Evolutionary conservation across 2,797 vertebrate species (phyloP), one percentile per base, ranked within the genome.

Genomic region (Sebastes taczanowskii): DNA sequence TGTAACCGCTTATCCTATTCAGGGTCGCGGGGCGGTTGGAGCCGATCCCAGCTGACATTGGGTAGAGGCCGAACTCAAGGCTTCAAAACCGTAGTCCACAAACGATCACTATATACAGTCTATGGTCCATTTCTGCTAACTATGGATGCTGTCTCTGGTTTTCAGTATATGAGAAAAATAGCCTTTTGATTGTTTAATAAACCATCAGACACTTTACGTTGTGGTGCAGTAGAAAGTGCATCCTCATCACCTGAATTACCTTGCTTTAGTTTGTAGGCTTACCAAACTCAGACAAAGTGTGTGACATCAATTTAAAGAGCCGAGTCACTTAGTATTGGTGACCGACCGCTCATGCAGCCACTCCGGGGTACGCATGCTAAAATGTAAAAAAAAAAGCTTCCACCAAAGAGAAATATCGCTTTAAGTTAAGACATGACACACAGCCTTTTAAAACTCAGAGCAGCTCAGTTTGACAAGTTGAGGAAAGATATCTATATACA

Each of bases 401-500:
- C 73, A 78, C 77, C 81, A 71, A 79, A 74, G 65, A 66, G 38
- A 81, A 75, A 78, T 65, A 52, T 32, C 4, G 9, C 73, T 80
- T 74, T 35, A 76, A 68, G 83, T 82, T 77, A 76, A 77, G 72
- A 80, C 59, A 78, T 84, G 82, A 82, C 76, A 82, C 76, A 80
- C 78, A 81, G 78, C 63, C 79, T 65, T 76, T 87, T 87, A 85
- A 91, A 86, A 81, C 71, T 78, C 67, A 59, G 23, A 8, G 10
- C 71, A 22, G 80, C 75, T 74, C 42, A 72, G 70, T 87, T 89
- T 86, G 80, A 91, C 86, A 86, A 85, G 77, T 62, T 63, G 62
- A 60, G 79, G 78, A 80, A 27, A 78, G 68, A 80, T 81, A 52
- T 86, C 85, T 70, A 59, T 73, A 80, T 46, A 83, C 78, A 67